Conservation (phyloP, 2,113 vertebrate genomes). For the Gymnogyps californianus region DNA sequence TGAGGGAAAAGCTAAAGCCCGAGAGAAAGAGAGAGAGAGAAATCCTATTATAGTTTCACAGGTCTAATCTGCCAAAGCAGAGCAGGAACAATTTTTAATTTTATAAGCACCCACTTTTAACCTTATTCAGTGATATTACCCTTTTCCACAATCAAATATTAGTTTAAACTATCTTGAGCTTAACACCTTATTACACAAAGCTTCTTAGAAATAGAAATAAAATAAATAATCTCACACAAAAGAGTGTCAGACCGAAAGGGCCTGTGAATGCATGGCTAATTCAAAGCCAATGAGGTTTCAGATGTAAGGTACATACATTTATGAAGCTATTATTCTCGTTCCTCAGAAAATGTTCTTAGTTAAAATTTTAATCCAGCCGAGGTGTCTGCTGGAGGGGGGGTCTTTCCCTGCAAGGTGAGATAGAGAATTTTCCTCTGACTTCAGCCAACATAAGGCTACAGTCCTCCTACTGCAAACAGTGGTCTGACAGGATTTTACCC, state of each 20-base stretch:
- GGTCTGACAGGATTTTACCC: neutral
- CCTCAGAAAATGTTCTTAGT: neutral
- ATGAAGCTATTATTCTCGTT: neutral
- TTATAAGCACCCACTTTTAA: slow-evolving; percentile 23
- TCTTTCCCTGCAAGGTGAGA: neutral
- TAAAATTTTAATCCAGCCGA: neutral
- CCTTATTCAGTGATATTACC: neutral
- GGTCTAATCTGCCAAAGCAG: slow-evolving; percentile 37
- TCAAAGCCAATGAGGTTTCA: slow-evolving; percentile 18
- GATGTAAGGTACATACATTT: neutral
- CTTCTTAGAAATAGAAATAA: slow-evolving; percentile 47
- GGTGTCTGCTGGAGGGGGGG: neutral
- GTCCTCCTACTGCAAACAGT: neutral
- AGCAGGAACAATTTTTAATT: slow-evolving; percentile 36
- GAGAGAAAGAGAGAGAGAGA: neutral
- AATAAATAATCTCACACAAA: slow-evolving; percentile 47
- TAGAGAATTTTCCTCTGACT: neutral
- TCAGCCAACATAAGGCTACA: neutral
- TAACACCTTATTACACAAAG: slow-evolving; percentile 51
- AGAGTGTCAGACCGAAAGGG: neutral
- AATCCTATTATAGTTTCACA: slow-evolving; percentile 33
- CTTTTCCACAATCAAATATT: slow-evolving; percentile 42
- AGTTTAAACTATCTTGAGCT: slow-evolving; percentile 35
- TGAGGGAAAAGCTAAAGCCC: neutral
- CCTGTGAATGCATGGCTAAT: neutral